Evolutionary conservation across 2,113 vertebrate species (phyloP).

Genomic region (Dicrurus megarhynchus): DNA sequence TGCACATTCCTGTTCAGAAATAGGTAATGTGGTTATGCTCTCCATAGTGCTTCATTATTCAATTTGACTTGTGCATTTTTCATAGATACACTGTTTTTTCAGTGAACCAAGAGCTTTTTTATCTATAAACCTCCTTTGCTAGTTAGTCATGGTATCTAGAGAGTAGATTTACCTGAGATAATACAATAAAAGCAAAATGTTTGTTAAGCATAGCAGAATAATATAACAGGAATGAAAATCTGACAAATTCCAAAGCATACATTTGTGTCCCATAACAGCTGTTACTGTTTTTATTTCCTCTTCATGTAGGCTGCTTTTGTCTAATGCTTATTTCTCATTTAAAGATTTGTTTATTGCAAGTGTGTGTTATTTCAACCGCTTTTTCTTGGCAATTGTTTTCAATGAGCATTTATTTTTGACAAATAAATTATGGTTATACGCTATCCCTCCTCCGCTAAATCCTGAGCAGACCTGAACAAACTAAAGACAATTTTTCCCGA

Average conservation of each 20-base stretch:
- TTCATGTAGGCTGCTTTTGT: not conserved
- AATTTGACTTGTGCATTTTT: not conserved
- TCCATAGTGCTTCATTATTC: not conserved
- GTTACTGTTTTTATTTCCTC: not conserved
- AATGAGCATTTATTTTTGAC: not conserved
- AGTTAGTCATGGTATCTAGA: not conserved
- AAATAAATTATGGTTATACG: not conserved
- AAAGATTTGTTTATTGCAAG: not conserved
- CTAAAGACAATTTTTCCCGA: not conserved
- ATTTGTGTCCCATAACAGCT: slow-evolving; percentile 7
- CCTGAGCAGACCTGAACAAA: not conserved
- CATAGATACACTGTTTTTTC: not conserved
- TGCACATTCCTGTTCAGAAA: not conserved
- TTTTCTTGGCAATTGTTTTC: not conserved
- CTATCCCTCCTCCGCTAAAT: not conserved
- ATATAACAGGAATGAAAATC: not conserved
- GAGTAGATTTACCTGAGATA: not conserved
- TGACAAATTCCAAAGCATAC: not conserved
- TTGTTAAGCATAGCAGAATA: not conserved
- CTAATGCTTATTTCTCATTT: not conserved
- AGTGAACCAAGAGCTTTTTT: not conserved
- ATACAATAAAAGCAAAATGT: not conserved
- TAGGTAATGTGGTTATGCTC: not conserved
- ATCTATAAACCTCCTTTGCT: not conserved
- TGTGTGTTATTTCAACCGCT: not conserved